Base-by-base conservation (phyloP, 2,113 vertebrate species). In the Paradoxurus hermaphroditus region DNA sequence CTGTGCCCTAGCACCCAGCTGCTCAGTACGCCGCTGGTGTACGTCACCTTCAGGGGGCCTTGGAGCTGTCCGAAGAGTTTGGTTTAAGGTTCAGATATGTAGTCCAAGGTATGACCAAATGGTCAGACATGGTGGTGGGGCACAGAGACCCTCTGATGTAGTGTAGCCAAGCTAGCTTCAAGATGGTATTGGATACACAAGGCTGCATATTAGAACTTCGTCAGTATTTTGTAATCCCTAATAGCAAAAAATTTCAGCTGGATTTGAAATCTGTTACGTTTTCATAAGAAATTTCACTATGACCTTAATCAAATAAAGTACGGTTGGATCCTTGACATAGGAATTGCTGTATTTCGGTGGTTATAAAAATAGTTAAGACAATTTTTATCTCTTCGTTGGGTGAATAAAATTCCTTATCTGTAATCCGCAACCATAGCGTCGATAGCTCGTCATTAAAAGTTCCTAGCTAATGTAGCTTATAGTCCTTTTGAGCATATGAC, bases 241-340 rank as follows among this genome's bases (percentile, higher is more conserved):
- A 6, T 10, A 34, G 31, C 39, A 67, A 46, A 46, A 51, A 49
- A 25, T 75, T 87, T 39, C 49, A 82, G 2, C 39, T 86, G 51
- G 49, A n/a, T 70, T 87, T 79, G 49, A 78, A 72, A 70, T 65
- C 21, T 75, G 36, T 88, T 62, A 51, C 12, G 36, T 82, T 91
- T 91, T 67, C 63, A 11, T 84, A 34, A 36, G 93, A 94, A 56
- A 81, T 68, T 79, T 75, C 56, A 62, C 65, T 81, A 10, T 27
- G 70, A 18, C 5, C 4, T 59, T 87, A 41, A 70, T 83, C 11
- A 79, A 65, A 34, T 73, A 11, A 67, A 67, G 34, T 88, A 15
- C 70, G 49, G 4, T 36, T 56, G 53, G 11, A n/a, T n/a, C 14
- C 39, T 81, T 44, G 5, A 62, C 77, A 25, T 67, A 59, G 29